Conservation (phyloP, 2,797 vertebrate genomes). For the Anguilla megastoma region DNA sequence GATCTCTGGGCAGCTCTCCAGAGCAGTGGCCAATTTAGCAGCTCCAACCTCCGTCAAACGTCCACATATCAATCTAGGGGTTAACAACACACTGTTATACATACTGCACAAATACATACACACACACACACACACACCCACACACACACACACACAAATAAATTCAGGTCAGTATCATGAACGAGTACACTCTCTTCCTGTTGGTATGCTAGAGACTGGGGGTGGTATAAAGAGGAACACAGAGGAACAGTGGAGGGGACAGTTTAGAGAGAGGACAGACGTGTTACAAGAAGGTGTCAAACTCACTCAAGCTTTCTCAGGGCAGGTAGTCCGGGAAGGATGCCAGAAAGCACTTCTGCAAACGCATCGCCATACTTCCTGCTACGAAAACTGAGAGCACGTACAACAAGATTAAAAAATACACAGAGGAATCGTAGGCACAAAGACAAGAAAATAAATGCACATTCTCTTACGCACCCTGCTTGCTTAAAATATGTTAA, state of each 20-base stretch:
- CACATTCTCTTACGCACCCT: neutral
- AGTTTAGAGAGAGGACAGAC: neutral
- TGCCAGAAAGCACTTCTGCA: constrained; percentile 77
- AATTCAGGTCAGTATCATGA: neutral
- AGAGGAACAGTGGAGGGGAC: too few relatives aligned
- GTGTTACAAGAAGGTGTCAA: neutral
- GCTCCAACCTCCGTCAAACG: constrained; percentile 75
- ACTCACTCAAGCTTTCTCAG: constrained; percentile 83
- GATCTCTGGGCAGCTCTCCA: constrained; percentile 72
- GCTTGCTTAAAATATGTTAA: neutral
- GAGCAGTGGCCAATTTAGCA: constrained; percentile 66
- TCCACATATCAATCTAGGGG: constrained; percentile 74
- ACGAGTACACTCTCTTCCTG: neutral
- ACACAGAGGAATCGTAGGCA: neutral
- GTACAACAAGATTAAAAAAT: constrained; percentile 3
- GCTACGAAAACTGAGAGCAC: constrained; percentile 77
- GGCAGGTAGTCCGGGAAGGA: constrained; percentile 66
- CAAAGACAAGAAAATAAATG: constrained; percentile 30
- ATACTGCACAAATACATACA: neutral
- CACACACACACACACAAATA: constrained; percentile 21
- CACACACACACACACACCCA: neutral
- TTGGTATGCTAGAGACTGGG: neutral
- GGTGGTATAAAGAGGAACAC: neutral
- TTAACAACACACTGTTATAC: constrained; percentile 21
- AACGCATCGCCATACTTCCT: constrained; percentile 81